Evolutionary conservation across 1,140 invertebrate species (phyloP), one percentile per base, ranked within the genome.

Genomic region (Helicorthomorpha holstii): DNA sequence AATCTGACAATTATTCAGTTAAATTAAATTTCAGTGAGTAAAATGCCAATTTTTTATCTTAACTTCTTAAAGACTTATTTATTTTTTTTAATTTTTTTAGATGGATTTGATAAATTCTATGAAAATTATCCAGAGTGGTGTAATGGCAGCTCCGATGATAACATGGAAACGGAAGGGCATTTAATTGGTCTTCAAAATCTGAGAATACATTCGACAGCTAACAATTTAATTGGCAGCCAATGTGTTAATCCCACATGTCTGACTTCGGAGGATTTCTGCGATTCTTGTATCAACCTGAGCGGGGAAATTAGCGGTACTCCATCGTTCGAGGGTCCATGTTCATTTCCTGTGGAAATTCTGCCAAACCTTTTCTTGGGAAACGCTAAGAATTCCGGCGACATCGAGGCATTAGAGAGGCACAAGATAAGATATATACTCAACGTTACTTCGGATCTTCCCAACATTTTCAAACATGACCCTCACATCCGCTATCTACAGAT

Each of bases 401-500:
- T 82, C 56, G 79, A 85, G 57, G 80, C 85, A 19, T 74, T 96
- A 54, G 79, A 85, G 61, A 81, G 83, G 61, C 82, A 89, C 66
- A 83, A 83, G 61, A 95, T 95, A 27, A 73, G 87, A 72, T 94
- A 94, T 65, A 86, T 96, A 60, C 72, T 96, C 51, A 96, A 96
- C 68, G 92, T 96, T 53, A 96, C 91, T 47, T 83, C 86, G 14
- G 86, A 95, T 72, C 75, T 96, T 66, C 90, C 90, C 52, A 96
- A 96, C 70, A 84, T 86, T 50, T 95, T 96, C 66, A 89, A 95
- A 68, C 76, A 85, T 58, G 72, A 76, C 51, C 79, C 81, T 52
- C 78, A 77, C 60, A 91, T 94, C 67, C 86, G 85, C 67, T 96
- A 96, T 72, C 80, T 94, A 74, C 85, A 94, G 72, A 96, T 96